Evolutionary conservation across 1,140 invertebrate species (phyloP).

Genomic region (Trachymyrmex septentrionalis): DNA sequence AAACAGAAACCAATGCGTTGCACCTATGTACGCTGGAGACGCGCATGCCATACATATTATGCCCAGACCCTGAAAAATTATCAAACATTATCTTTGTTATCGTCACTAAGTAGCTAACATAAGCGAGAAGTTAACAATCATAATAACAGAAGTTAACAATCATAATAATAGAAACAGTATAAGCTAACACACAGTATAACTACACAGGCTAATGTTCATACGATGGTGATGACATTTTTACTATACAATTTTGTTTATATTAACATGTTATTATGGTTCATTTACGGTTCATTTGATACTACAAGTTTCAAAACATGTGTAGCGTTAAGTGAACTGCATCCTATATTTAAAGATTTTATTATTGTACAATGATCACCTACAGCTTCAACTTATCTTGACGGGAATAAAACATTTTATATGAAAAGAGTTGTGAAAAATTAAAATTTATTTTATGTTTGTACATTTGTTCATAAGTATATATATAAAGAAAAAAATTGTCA

Average conservation of each 20-base stretch:
- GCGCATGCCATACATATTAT: conserved; percentile 93
- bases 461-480: background rate
- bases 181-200: too few relatives aligned
- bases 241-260: too few relatives aligned
- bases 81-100: background rate
- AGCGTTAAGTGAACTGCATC: too few relatives aligned
- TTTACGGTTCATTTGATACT: too few relatives aligned
- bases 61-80: conserved; percentile 90
- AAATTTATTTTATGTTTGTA: conserved; percentile 3
- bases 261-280: too few relatives aligned
- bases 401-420: conserved; percentile 2
- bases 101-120: background rate
- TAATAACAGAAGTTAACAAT: background rate
- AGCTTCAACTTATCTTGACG: background rate
- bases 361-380: background rate
- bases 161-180: background rate
- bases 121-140: background rate
- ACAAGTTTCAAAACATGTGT: too few relatives aligned
- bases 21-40: conserved; percentile 88
- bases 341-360: background rate
- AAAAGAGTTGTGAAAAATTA: background rate
- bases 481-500: background rate
- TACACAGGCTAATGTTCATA: background rate
- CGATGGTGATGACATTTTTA: background rate
- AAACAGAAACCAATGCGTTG: conserved; percentile 94